These are phyloP conservation scores for Euwallacea fornicatus DNA, from an alignment of 1,140 invertebrate species.

Conservation along the genomic window DNA sequence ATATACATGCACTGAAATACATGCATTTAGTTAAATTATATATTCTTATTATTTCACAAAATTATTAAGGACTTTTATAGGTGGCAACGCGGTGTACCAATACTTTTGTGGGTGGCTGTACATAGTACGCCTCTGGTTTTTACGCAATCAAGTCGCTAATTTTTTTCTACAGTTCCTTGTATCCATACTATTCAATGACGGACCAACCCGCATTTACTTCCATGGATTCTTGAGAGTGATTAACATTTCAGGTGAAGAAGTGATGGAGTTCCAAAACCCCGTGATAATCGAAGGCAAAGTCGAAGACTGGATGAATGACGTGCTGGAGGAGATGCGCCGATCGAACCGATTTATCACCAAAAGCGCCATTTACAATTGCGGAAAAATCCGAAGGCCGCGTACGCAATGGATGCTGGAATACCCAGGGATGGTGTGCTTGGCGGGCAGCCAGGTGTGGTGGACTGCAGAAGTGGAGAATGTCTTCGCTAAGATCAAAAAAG, in stretches of 20 bases:
- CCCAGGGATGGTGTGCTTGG: conserved; percentile 85
- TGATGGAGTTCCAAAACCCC: conserved; percentile 75
- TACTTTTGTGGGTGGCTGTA: no score
- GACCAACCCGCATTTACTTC: no score
- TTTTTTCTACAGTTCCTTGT: no score
- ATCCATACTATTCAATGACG: no score
- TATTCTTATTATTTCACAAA: no score
- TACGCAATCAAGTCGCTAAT: no score
- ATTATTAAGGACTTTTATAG: no score
- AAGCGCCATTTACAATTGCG: conserved; percentile 83
- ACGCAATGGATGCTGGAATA: conserved; percentile 86
- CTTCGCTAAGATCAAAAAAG: conserved; percentile 73
- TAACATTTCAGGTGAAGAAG: conserved; percentile 77
- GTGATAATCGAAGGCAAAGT: conserved; percentile 65
- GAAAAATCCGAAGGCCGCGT: conserved; percentile 61
- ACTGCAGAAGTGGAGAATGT: conserved; percentile 90
- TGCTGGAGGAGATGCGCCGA: conserved; percentile 78
- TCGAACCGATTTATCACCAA: conserved; percentile 86
- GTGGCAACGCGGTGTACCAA: no score
- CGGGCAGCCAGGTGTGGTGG: conserved; percentile 90
- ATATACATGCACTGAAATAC: no score
- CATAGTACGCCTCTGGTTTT: no score
- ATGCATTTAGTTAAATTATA: no score
- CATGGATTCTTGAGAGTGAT: no score
- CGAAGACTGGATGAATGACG: conserved; percentile 88